Base-by-base conservation (phyloP, 2,113 vertebrate species). In the Sinocyclocheilus anshuiensis region DNA sequence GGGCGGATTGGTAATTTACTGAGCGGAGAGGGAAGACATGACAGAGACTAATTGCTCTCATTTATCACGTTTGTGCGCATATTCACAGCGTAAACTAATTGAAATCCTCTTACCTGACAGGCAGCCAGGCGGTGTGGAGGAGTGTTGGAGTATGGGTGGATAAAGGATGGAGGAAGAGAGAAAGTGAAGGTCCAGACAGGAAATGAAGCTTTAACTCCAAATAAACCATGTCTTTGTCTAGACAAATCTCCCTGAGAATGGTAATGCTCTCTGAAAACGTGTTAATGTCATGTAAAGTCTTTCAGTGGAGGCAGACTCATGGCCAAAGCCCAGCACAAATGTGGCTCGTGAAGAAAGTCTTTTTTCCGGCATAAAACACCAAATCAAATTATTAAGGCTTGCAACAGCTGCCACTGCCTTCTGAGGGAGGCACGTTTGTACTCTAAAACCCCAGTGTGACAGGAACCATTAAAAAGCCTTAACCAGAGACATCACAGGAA, bases 1-100 rank as follows among this genome's bases (percentile, higher is more conserved):
- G 89, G 90, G 45, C 78, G 90, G 87, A 86, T 89, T 86, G 16
- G 0, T 93, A 90, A 94, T 94, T 96, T 94, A 93, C 92, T 87
- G 88, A 89, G 83, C 90, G 89, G 90, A 91, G 88, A 92, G 93
- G 86, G 91, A 93, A 93, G 94, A 93, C 93, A 93, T 94, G 94
- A 95, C 95, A 95, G 93, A 95, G 95, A 96, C 93, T 94, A 95
- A 96, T 96, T 95, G 91, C 95, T 91, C 93, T 94, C 93, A 95
- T 96, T 96, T 95, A 95, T 96, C 95, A 95, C 90, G 87, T 92
- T 93, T 95, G 88, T 84, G 91, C 90, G 89, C 89, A 90, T 88
- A 87, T 91, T 92, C 93, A 67, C 92, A 93, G 94, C 9, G 93
- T 95, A 95, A 95, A 94, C 93, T 94, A 93, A 95, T 94, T 94